Base-by-base conservation (phyloP, 2,888 invertebrate species). In the Thalpophila matura region DNA sequence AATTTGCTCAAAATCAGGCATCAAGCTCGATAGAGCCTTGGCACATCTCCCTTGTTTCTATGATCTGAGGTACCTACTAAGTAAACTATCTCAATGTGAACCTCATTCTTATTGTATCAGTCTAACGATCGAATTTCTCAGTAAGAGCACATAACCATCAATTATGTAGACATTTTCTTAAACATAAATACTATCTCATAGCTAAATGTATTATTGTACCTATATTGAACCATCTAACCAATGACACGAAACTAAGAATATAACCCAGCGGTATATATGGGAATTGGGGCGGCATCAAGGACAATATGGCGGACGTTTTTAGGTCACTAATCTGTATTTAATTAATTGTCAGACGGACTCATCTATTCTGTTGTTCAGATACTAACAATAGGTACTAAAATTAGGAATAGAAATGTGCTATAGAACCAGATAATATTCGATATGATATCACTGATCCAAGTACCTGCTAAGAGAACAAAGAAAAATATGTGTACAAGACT, bases 281-380 rank as follows among this genome's bases (percentile, higher is more conserved):
- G 16, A 20, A 29, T 18, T 29, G 20, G 14, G 20, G 22, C n/a
- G 24, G 16, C 24, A n/a, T 12, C 49, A 38, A 37, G 14, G 3
- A 35, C 7, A 46, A 6, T n/a, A 40, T 22, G 7, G 6, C 10
- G 3, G 5, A 1, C 9, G 1, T 38, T 57, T 67, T 54, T 27
- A 18, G 40, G 37, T 58, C 40, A 58, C 45, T 54, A 46, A 50
- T 57, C 38, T 26, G 12, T 18, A 26, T 47, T 20, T 43, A 47
- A 43, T 51, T 56, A 5, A 33, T 47, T 38, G 29, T 47, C 20
- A n/a, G 24, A 38, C 7, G 18, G 3, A 35, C 22, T 46, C 26
- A 18, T 50, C n/a, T 26, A 54, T 22, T 27, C 18, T 20, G n/a
- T 20, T 14, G 12, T 27, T 27, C 4, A 16, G 5, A 10, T 45